phyloP scores from a whole-genome alignment of 2,888 invertebrate genomes.

The Dasysyrphus albostriatus region DNA sequence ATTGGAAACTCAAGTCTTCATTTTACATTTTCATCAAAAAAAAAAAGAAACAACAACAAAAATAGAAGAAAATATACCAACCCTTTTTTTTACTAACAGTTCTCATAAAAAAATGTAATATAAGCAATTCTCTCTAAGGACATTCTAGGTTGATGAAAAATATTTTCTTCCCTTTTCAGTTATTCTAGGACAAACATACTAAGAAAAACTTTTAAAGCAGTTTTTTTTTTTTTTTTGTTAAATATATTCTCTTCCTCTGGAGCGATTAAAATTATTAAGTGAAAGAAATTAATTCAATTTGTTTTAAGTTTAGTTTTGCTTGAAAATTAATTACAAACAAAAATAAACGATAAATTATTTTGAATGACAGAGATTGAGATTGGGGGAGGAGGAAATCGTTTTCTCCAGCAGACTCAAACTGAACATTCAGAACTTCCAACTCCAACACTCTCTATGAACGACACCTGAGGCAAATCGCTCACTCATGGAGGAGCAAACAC shows the following conservation, averaged over 20 bases:
- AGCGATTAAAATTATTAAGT: slow-evolving; percentile 70
- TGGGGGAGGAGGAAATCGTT: slow-evolving; percentile 11
- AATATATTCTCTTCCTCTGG: slow-evolving; percentile 6
- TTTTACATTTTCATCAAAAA: slow-evolving; percentile 50
- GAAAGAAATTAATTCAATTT: slow-evolving; percentile 69
- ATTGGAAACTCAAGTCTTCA: slow-evolving; percentile 53
- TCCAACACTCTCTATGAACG: slow-evolving; percentile 3
- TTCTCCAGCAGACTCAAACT: neutral
- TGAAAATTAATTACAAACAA: slow-evolving; percentile 62
- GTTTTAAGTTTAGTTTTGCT: slow-evolving; percentile 55
- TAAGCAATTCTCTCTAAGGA: slow-evolving; percentile 58
- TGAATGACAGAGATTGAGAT: slow-evolving; percentile 58
- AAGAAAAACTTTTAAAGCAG: slow-evolving; percentile 5
- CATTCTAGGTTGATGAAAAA: slow-evolving; percentile 68
- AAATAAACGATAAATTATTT: slow-evolving; percentile 38
- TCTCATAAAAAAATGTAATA: slow-evolving; percentile 47
- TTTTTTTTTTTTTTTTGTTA: neutral
- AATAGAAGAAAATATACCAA: neutral
- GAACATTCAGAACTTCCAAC: slow-evolving; percentile 2
- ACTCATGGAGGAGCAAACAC: slow-evolving; percentile 24
- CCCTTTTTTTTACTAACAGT: slow-evolving; percentile 45
- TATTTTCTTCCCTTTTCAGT: slow-evolving; percentile 22
- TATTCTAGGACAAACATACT: neutral
- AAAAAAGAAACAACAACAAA: neutral
- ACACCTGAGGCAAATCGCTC: slow-evolving; percentile 58